Base-by-base conservation (phyloP, 2,888 invertebrate genomes). In the Charanyca ferruginea region DNA sequence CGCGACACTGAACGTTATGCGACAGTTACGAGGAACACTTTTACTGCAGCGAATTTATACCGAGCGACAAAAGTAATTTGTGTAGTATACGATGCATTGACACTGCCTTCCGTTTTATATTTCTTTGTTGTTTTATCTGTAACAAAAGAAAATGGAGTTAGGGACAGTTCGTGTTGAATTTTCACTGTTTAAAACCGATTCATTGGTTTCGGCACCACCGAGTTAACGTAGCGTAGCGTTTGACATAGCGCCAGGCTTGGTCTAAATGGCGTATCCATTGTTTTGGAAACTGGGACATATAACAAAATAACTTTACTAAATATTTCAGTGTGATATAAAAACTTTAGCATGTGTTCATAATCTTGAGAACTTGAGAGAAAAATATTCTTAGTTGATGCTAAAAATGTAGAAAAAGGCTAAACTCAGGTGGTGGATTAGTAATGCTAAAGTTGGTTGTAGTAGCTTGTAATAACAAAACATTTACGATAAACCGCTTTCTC, bases 1-100 rank as follows among this genome's bases (percentile, higher is more conserved):
- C 80, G 74, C 77, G 74, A 78, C 89, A 84, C 85, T 85, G 83
- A 87, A 84, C 83, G 84, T 81, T 79, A 78, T 78, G 80, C 70
- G 77, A 83, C 80, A 80, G 84, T 89, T 84, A 83, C 70, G 77
- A 67, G 47, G 52, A 73, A 80, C 82, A 80, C 81, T 86, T 86
- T 85, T 87, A 82, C 81, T 75, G 76, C 78, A 73, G 55, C 65
- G 74, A 82, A 79, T 85, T 85, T 85, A 78, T 83, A 72, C 49
- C 66, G 69, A 69, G 65, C 77, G 57, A 74, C 68, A 69, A 77
- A 77, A 73, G 82, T 81, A 77, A 82, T 83, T 83, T 80, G 79
- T 70, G 76, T 82, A 71, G 67, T 73, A 80, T 80, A 84, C 85
- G 80, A 85, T 79, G 80, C 85, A 85, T 83, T 75, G 83, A 81